Base-by-base conservation (phyloP, 2,797 vertebrate species). In the Tokudaia tokunoshimensis region DNA sequence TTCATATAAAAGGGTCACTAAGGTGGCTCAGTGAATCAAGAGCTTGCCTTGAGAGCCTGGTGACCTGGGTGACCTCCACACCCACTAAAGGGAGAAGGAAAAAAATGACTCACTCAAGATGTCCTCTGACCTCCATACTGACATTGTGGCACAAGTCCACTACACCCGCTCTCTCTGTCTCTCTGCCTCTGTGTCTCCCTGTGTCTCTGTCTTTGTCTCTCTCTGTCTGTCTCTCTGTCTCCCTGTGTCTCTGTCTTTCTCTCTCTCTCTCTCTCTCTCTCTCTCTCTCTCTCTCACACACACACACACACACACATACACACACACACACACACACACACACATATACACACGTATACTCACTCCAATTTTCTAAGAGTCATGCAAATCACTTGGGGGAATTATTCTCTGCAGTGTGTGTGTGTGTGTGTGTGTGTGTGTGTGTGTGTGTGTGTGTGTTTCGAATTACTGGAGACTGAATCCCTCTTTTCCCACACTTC, bases 401-500 rank as follows among this genome's bases (percentile, higher is more conserved):
- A 72, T 85, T 94, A 26, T 87, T 96, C 95, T 80, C 61, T 55
- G 9, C 59, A 19, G 47, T 87, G 22, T 57, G 3, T 24, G 93
- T 31, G 34, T n/a, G 76, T 94, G 61, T 14, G 67, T 65, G n/a
- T 57, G 52, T 44, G 6, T 75, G 55, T 89, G 29, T 61, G 5
- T 76, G 29, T 63, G 29, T 12, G 24, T 37, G 22, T 7, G 31
- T 61, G n/a, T 63, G 81, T 83, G 15, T 84, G 29, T 84, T 10
- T 84, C 6, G 14, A 3, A 55, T n/a, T 34, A 31, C 6, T 85
- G 47, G 6, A 34, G n/a, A 78, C 3, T 55, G 86, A 82, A 65
- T 11, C 0, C 55, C 67, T 96, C 26, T 85, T 97, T 97, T 80
- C n/a, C 67, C 41, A 12, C 44, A 88, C 20, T 94, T 34, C 37